A percentile compares a stretch with the other conserved stretches of the same genome.
These are phyloP conservation scores for Alexandromys fortis DNA, from an alignment of 2,113 vertebrate species.

Conservation along the genomic window DNA sequence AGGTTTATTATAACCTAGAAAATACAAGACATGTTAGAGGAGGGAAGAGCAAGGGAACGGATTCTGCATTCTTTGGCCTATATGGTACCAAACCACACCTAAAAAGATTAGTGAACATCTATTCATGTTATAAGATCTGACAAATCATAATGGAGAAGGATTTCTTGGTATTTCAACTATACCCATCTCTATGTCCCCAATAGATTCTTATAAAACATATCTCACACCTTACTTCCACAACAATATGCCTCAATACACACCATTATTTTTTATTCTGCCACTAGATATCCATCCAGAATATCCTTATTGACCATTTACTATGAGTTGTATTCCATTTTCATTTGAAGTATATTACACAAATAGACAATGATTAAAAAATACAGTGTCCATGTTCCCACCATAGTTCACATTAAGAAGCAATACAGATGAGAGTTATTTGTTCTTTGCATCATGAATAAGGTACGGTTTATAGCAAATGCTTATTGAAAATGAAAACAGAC, in stretches of 20 bases:
- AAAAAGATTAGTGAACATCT: background rate
- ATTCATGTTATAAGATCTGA: background rate
- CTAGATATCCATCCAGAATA: background rate
- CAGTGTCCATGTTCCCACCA: background rate
- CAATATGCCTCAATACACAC: background rate
- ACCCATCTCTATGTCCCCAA: background rate
- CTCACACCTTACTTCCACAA: background rate
- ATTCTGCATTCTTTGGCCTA: background rate
- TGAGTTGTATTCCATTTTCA: background rate
- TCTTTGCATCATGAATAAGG: background rate
- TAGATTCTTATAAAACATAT: background rate
- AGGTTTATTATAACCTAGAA: conserved; percentile 83
- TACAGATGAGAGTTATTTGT: background rate
- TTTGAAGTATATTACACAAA: background rate
- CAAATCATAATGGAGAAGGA: background rate
- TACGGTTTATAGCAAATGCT: too few species aligned
- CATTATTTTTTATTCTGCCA: background rate
- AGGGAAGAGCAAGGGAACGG: background rate
- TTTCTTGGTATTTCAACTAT: background rate
- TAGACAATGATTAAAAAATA: background rate
- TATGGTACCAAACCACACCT: background rate
- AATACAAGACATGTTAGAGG: background rate
- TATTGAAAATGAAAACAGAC: background rate
- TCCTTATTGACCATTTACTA: background rate
- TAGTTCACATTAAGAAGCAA: background rate